Evolutionary conservation across 30 jellyfish, hydroid and myxozoan species (phyloP), one percentile per base, ranked within the genome.

Genomic region (Pseudorhiza aurosa): DNA sequence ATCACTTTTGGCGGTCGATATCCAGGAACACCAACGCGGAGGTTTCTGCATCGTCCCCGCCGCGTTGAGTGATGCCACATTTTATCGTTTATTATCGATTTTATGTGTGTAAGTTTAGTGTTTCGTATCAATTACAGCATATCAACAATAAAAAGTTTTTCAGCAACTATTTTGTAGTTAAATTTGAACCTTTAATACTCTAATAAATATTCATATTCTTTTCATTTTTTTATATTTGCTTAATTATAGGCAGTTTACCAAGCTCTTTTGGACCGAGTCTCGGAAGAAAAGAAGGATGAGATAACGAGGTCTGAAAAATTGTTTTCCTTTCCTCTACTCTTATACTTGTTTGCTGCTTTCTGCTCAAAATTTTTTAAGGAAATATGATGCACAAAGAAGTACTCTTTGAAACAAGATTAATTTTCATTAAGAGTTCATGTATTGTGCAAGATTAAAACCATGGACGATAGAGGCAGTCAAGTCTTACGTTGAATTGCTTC

Each of bases 241-340:
- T 25, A 8, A 22, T 29, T 25, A 4, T 40, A 85, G 85, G 98
- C 98, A 8, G 87, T 92, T 22, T 86, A 77, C 47, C 73, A 43
- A 24, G 98, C 98, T 1, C 32, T 92, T 11, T 57, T 82, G 2
- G 98, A 92, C 60, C 75, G 95, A n/a, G 98, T 92, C 9, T 91
- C 96, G 27, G 98, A 85, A 9, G 96, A 81, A 27, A 92, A 87
- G 35, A 94, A 80, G 58, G 92, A 85, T 35, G 90, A 79, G 25
- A 77, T 77, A 39, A 77, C 85, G 8, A 49, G 59, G 95, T 85
- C 32, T 22, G 95, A 56, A 35, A 39, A 47, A 47, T 9, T 21
- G 3, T 43, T 2, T n/a, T 15, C 4, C 19, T 4, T 22, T 12
- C 50, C 50, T 39, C 10, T 12, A 39, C 7, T 39, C 12, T 5